Percentiles rank a stretch among this genome's conserved stretches.
Conservation (phyloP, 2,797 vertebrate species). For the Catharus ustulatus region DNA sequence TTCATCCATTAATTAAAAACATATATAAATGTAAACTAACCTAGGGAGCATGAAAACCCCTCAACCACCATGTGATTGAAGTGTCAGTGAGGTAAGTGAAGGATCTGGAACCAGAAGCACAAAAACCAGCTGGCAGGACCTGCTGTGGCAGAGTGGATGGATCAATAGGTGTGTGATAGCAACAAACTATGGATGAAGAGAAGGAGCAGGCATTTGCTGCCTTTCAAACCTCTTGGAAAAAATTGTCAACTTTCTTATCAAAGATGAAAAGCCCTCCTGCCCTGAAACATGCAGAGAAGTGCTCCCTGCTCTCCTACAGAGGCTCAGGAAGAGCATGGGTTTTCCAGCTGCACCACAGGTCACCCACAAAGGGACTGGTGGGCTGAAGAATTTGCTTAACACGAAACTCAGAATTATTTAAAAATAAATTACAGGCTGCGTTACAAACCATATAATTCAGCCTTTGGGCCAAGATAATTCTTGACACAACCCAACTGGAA, state of each 20-base stretch:
- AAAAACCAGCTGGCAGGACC: neutral
- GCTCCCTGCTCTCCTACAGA: neutral
- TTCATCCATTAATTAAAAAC: neutral
- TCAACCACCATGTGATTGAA: neutral
- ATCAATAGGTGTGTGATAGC: neutral
- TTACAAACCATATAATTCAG: neutral
- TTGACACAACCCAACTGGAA: constrained; percentile 36
- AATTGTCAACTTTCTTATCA: neutral
- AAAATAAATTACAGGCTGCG: neutral
- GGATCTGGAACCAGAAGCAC: neutral
- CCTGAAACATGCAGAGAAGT: neutral
- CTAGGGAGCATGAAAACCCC: neutral
- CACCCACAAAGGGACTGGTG: neutral
- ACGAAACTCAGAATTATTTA: neutral
- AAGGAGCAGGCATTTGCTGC: neutral
- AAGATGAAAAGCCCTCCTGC: neutral
- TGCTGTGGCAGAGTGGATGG: neutral
- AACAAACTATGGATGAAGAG: neutral
- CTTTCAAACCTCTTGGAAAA: neutral
- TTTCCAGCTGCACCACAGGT: neutral
- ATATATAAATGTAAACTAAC: neutral
- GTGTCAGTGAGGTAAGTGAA: neutral
- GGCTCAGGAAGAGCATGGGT: neutral
- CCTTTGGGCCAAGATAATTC: constrained; percentile 5
- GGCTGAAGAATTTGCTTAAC: neutral